Percentiles rank a stretch among this genome's conserved stretches.
Conservation (phyloP, 2,113 vertebrate genomes). For the Dipodomys stephensi region DNA sequence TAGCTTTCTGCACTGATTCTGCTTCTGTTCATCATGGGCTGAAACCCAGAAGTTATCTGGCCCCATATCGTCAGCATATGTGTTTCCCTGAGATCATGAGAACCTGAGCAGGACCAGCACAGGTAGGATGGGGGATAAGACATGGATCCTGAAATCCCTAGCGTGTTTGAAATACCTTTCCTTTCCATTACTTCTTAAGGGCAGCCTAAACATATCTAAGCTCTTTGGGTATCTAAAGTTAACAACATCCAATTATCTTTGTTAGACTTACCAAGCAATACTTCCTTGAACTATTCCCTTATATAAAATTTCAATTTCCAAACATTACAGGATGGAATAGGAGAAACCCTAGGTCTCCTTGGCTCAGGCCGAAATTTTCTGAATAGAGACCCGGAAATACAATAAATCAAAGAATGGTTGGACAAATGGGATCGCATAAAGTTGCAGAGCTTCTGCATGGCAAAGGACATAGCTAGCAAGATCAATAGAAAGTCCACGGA, state of each 20-base stretch:
- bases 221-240: neutral
- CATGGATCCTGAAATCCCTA: rapidly evolving
- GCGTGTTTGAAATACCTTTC: too few relatives aligned
- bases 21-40: neutral
- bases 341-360: too few relatives aligned
- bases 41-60: neutral
- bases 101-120: too few relatives aligned
- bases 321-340: too few relatives aligned
- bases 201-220: neutral
- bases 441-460: too few relatives aligned
- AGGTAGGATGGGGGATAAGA: rapidly evolving
- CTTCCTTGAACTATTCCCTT: neutral
- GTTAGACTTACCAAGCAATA: neutral
- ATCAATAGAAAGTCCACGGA: too few relatives aligned
- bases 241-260: neutral
- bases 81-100: rapidly evolving
- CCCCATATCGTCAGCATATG: too few relatives aligned
- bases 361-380: too few relatives aligned
- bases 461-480: too few relatives aligned
- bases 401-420: too few relatives aligned
- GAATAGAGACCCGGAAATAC: too few relatives aligned
- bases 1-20: neutral
- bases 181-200: neutral
- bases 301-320: neutral
- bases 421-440: too few relatives aligned